Percentiles rank a stretch among this genome's conserved stretches.
Evolutionary conservation across 2,113 vertebrate species (phyloP).

Genomic region (Phrynosoma platyrhinos): DNA sequence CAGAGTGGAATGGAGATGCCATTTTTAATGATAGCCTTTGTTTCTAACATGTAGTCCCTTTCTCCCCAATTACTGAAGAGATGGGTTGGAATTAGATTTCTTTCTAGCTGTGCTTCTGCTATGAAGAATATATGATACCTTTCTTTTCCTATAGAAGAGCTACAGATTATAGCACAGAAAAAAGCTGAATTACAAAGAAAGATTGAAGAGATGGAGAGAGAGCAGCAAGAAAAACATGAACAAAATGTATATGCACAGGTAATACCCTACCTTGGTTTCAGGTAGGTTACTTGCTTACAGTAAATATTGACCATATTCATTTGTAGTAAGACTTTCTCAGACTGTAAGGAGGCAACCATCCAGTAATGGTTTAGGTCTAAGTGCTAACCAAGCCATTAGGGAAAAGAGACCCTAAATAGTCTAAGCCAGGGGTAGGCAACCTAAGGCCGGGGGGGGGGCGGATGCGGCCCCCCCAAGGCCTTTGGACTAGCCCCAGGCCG

Average conservation of each 20-base stretch:
- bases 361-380: no score
- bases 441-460: no score
- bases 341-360: no score
- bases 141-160: conserved; percentile 70
- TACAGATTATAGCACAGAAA: conserved; percentile 74
- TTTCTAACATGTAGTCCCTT: background rate
- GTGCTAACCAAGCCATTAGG: no score
- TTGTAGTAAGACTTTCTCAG: no score
- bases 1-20: background rate
- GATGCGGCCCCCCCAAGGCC: no score
- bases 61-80: no score
- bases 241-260: conserved; percentile 64
- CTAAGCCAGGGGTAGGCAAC: no score
- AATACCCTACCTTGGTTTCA: conserved; percentile 9
- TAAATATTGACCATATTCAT: background rate
- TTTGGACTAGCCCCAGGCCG: no score
- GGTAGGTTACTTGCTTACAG: background rate
- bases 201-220: conserved; percentile 81
- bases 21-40: background rate
- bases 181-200: conserved; percentile 78
- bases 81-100: background rate
- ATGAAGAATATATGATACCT: background rate
- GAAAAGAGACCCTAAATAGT: no score
- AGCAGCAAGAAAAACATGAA: conserved; percentile 59
- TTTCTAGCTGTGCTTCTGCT: background rate